phyloP scores from a whole-genome alignment of 2,797 vertebrate species.

The Lagodon rhomboides region DNA sequence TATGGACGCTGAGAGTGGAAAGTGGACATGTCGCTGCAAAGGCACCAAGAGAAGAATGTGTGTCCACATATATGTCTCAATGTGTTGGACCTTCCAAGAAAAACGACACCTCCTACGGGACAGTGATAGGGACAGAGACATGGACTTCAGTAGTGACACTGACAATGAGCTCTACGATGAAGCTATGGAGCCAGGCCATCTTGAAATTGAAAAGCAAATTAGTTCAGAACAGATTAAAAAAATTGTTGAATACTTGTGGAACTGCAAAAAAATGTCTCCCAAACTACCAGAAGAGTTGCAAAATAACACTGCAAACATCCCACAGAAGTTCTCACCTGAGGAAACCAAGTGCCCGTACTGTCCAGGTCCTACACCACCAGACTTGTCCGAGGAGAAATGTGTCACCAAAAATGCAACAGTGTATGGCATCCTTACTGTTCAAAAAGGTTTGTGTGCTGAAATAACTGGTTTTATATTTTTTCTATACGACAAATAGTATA shows the following conservation, averaged over 20 bases:
- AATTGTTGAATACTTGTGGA: neutral
- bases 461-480: neutral
- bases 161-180: neutral
- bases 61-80: neutral
- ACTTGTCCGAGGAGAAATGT: neutral
- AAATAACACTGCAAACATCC: neutral
- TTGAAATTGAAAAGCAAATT: neutral
- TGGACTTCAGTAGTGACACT: neutral
- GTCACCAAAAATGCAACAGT: neutral
- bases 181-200: neutral
- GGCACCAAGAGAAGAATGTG: neutral
- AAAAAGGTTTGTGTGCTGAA: neutral
- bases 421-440: neutral
- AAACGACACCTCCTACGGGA: neutral
- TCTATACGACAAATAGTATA: neutral
- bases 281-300: neutral
- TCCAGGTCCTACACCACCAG: neutral
- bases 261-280: neutral
- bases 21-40: neutral
- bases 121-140: neutral
- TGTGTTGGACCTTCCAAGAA: neutral
- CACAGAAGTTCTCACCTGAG: neutral
- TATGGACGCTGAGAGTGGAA: neutral
- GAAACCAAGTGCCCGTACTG: neutral
- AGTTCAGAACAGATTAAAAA: neutral